These are phyloP conservation scores for Drosophila lini DNA, from an alignment of 1,140 invertebrate species.

Conservation along the genomic window DNA sequence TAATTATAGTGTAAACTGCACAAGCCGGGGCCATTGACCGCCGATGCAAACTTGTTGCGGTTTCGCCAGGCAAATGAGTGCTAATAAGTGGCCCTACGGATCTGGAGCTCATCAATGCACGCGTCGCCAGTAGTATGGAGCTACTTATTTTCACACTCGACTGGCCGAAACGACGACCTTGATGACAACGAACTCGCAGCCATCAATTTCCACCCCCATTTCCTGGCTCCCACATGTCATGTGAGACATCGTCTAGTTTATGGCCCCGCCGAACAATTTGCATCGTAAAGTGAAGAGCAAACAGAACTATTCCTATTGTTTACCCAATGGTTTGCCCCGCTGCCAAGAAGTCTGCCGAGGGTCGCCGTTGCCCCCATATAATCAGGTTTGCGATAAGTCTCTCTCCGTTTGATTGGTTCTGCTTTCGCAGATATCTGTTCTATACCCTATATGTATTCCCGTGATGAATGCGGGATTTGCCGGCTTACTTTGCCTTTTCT, in stretches of 20 bases:
- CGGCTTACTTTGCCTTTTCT: conserved; percentile 19
- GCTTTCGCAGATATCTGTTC: conserved; percentile 4
- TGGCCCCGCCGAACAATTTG: conserved; percentile 49
- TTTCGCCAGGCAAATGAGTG: conserved; percentile 11
- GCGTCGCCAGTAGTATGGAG: conserved; percentile 2
- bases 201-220: conserved; percentile 2
- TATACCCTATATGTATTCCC: background rate
- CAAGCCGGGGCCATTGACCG: conserved; percentile 47
- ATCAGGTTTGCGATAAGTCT: conserved; percentile 46
- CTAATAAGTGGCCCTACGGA: conserved; percentile 6
- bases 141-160: conserved; percentile 30
- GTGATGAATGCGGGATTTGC: conserved; percentile 24
- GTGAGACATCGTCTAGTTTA: conserved; percentile 50
- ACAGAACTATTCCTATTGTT: conserved; percentile 39
- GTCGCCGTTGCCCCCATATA: conserved; percentile 4
- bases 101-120: conserved; percentile 24
- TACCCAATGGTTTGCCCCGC: conserved; percentile 16
- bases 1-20: conserved; percentile 74
- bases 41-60: conserved; percentile 17
- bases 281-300: conserved; percentile 63
- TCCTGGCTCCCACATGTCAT: conserved; percentile 26
- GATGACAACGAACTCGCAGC: conserved; percentile 69
- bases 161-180: conserved; percentile 56
- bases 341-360: conserved; percentile 48
- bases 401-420: conserved; percentile 33